Evolutionary conservation across 2,797 vertebrate species (phyloP), one percentile per base, ranked within the genome.

Genomic region (Cichlasoma orientale): DNA sequence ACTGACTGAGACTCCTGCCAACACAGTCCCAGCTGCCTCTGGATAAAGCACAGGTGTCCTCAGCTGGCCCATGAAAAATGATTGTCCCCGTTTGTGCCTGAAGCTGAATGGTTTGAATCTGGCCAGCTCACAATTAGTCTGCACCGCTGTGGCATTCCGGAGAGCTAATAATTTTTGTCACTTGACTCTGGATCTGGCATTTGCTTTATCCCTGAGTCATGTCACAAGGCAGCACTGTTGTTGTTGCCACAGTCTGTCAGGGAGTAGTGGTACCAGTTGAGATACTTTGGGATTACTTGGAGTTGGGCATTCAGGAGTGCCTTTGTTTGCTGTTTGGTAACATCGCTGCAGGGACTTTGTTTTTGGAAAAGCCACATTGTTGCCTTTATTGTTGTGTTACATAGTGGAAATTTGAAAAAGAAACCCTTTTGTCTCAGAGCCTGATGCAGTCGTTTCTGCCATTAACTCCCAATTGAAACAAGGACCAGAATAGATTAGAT

Each of bases 151-250:
- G 58, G 72, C 75, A 70, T 80, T 81, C 86, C 77, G 75, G 63
- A 82, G 54, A 72, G 55, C 74, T 82, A 78, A 82, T 76, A 63
- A 75, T 78, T 85, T 88, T 83, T 82, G 79, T 84, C 85, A 74
- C 80, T 87, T 91, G 77, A 86, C 72, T 90, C 78, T 77, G 25
- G 52, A 79, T 77, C 73, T 85, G 66, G 76, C 77, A 53, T 90
- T 68, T 87, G 77, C 78, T 72, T 90, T 77, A 58, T 84, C 82
- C 79, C 72, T n/a, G 29, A 84, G 75, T 86, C 75, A 12, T 74
- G 80, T 85, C 82, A 90, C 84, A 87, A 85, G 68, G 70, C 82
- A 73, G 78, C 75, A 61, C 70, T 84, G 59, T 77, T 82, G 82
- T 83, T 85, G 75, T 77, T 82, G 53, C 72, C 75, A 59, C 29